phyloP scores from a whole-genome alignment of 2,888 invertebrate species.

The Seira sanloemensis region DNA sequence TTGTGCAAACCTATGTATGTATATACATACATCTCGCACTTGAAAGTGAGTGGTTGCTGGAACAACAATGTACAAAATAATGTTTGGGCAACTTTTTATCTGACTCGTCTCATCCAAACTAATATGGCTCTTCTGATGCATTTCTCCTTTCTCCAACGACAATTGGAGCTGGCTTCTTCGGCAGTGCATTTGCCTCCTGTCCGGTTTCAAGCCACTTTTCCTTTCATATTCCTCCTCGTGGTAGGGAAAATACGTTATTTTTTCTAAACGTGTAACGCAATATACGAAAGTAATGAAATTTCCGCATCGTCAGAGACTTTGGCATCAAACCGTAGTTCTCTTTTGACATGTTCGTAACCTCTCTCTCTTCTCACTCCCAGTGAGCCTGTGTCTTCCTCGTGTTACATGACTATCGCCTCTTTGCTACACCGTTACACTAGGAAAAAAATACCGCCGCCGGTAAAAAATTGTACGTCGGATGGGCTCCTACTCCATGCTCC shows the following conservation, averaged over 20 bases:
- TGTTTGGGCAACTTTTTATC: neutral
- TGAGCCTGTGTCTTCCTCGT: no score
- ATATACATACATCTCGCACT: no score
- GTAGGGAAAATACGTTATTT: neutral
- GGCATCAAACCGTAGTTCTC: neutral
- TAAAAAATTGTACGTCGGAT: no score
- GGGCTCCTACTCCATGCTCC: neutral
- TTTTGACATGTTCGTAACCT: neutral
- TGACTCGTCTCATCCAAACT: neutral
- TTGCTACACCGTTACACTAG: no score
- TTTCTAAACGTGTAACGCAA: constrained; percentile 30
- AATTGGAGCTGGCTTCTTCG: constrained; percentile 47
- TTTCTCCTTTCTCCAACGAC: neutral
- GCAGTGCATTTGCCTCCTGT: constrained; percentile 33
- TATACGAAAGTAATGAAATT: constrained; percentile 58
- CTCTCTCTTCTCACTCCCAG: neutral
- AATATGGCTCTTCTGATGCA: neutral
- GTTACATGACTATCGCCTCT: no score
- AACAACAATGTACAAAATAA: neutral
- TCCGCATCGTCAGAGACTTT: constrained; percentile 53
- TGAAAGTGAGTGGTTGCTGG: no score
- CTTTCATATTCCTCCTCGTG: neutral
- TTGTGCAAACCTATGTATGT: no score
- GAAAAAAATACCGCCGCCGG: no score
- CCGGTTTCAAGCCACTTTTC: constrained; percentile 28